Percentiles rank a stretch among this genome's conserved stretches.
Conservation (phyloP, 1,140 invertebrate genomes). For the Nasonia giraulti region DNA sequence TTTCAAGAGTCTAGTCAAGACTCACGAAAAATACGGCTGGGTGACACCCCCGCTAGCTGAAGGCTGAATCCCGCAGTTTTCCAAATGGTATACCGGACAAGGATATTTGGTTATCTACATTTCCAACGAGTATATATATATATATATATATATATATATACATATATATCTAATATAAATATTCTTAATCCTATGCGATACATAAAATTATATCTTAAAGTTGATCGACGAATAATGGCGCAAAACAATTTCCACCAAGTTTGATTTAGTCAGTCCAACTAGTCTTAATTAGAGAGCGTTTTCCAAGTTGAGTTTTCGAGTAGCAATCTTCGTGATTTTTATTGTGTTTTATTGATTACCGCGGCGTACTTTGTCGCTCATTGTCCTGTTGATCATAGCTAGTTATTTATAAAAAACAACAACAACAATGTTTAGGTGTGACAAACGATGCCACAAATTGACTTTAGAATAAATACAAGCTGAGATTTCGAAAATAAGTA, state of each 20-base stretch:
- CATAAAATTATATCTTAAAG: conserved; percentile 40
- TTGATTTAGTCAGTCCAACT: conserved; percentile 46
- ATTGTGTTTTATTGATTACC: conserved; percentile 37
- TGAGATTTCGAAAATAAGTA: conserved; percentile 49
- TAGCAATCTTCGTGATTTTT: conserved; percentile 40
- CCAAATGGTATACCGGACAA: conserved; percentile 44
- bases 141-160: conserved; percentile 22
- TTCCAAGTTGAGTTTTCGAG: conserved; percentile 13
- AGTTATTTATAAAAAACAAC: not conserved
- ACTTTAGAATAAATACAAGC: conserved; percentile 22
- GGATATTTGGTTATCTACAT: conserved; percentile 40
- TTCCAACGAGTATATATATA: conserved; percentile 41
- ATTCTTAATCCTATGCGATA: conserved; percentile 47
- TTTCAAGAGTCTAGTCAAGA: conserved; percentile 89
- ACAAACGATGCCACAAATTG: conserved; percentile 22
- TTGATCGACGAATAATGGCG: conserved; percentile 43
- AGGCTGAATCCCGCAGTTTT: conserved; percentile 75
- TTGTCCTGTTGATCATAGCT: conserved; percentile 28
- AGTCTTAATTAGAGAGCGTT: conserved; percentile 48
- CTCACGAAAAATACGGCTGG: conserved; percentile 93
- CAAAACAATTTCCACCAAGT: conserved; percentile 32
- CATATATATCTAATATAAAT: conserved; percentile 29
- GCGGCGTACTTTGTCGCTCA: conserved; percentile 43
- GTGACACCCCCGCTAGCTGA: conserved; percentile 89
- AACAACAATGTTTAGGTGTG: conserved; percentile 9